A percentile compares a stretch with the other conserved stretches of the same genome.
Evolutionary conservation across 2,797 vertebrate genomes (phyloP).

Genomic region (Falco columbarius): DNA sequence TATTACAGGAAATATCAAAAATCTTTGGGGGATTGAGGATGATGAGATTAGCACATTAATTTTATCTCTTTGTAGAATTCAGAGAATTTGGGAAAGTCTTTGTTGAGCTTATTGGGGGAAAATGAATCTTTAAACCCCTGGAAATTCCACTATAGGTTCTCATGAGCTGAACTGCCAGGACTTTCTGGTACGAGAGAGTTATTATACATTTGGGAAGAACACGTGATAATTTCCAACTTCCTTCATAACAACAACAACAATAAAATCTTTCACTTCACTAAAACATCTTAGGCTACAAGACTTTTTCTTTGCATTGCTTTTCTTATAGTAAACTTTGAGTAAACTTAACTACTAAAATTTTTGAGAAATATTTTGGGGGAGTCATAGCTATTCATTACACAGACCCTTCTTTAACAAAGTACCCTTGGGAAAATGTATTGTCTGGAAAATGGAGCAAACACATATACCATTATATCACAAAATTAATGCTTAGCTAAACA

Average conservation of each 20-base stretch:
- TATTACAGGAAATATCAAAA: constrained; percentile 6
- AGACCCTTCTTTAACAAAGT: accelerated
- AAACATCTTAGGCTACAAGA: background rate
- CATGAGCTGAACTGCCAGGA: background rate
- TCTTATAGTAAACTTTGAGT: background rate
- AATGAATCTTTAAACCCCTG: background rate
- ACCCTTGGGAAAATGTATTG: background rate
- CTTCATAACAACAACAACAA: background rate
- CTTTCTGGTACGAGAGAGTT: background rate
- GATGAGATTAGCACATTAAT: background rate
- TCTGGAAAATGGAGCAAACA: background rate
- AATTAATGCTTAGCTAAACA: background rate
- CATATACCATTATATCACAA: background rate
- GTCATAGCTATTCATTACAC: background rate
- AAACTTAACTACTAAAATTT: background rate
- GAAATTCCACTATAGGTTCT: constrained; percentile 3
- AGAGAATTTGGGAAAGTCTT: background rate
- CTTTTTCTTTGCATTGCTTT: accelerated
- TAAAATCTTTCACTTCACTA: background rate
- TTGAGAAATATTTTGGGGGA: background rate
- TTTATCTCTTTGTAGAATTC: constrained; percentile 14
- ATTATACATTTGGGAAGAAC: background rate
- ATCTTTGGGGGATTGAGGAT: background rate
- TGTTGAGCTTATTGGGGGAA: background rate
- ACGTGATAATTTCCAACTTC: background rate